Conservation (phyloP, 2,888 invertebrate species). For the Troides aeacus region DNA sequence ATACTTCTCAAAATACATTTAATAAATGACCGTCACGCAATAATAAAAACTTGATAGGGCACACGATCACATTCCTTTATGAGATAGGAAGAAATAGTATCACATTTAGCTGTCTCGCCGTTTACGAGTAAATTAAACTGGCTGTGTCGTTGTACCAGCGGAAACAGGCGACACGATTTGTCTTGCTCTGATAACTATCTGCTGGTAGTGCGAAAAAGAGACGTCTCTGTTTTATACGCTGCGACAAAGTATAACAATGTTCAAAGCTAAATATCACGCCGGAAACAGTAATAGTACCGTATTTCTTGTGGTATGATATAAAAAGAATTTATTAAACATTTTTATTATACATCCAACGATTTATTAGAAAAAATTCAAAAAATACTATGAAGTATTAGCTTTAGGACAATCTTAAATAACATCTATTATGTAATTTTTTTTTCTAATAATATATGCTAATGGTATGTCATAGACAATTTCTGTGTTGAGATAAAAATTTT, state of each 20-base stretch:
- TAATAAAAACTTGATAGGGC: neutral
- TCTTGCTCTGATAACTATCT: conserved; percentile 64
- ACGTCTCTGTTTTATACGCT: conserved; percentile 39
- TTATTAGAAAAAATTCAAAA: neutral
- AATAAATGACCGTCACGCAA: neutral
- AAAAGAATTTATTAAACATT: neutral
- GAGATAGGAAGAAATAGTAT: conserved; percentile 30
- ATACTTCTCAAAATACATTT: neutral
- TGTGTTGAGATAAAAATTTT: no score
- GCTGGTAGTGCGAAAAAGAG: conserved; percentile 44
- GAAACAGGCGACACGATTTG: conserved; percentile 51
- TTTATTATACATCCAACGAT: neutral
- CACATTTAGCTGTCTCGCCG: conserved; percentile 35
- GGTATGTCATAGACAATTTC: no score
- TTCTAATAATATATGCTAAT: no score
- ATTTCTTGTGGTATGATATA: neutral
- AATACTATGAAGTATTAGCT: no score
- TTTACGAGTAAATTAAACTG: conserved; percentile 49
- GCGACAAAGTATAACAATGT: conserved; percentile 33
- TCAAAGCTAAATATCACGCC: conserved; percentile 7
- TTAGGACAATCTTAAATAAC: no score
- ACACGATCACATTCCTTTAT: conserved; percentile 19
- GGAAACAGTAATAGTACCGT: conserved; percentile 17
- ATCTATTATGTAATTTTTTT: no score
- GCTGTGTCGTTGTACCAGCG: conserved; percentile 43